These are phyloP conservation scores for Cervus canadensis DNA, from an alignment of 2,113 vertebrate genomes.

Conservation along the genomic window DNA sequence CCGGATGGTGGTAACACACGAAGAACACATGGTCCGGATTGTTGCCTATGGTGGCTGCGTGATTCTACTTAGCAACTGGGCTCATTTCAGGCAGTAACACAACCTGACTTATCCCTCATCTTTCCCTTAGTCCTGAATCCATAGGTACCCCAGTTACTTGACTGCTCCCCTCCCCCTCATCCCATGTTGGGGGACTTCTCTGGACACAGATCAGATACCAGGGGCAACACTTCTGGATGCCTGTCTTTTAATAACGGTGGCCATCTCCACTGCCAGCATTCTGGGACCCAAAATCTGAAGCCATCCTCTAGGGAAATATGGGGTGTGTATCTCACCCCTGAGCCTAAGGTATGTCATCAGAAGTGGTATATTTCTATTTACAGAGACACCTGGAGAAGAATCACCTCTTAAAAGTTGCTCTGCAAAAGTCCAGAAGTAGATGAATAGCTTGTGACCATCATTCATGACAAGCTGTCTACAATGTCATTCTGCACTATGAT, in stretches of 20 bases:
- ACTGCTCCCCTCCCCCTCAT: too few species aligned
- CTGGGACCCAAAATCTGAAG: not conserved
- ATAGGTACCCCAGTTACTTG: not conserved
- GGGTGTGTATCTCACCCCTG: not conserved
- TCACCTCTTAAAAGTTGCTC: not conserved
- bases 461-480: not conserved
- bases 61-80: not conserved
- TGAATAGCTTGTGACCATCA: not conserved
- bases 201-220: not conserved
- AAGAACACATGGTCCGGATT: not conserved
- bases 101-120: not conserved
- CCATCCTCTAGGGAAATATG: not conserved
- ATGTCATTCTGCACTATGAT: not conserved
- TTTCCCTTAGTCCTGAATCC: not conserved
- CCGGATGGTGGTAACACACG: too few species aligned
- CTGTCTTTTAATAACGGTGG: not conserved
- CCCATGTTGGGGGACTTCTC: not conserved
- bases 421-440: not conserved
- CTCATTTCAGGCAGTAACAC: not conserved
- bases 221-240: not conserved
- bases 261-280: not conserved
- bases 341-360: too few species aligned
- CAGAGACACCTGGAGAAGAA: not conserved
- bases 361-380: not conserved
- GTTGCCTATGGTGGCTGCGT: not conserved